Percentiles rank a stretch among this genome's conserved stretches.
These are phyloP conservation scores for Macrobrachium nipponense DNA, from an alignment of 1,140 invertebrate species.

Conservation along the genomic window DNA sequence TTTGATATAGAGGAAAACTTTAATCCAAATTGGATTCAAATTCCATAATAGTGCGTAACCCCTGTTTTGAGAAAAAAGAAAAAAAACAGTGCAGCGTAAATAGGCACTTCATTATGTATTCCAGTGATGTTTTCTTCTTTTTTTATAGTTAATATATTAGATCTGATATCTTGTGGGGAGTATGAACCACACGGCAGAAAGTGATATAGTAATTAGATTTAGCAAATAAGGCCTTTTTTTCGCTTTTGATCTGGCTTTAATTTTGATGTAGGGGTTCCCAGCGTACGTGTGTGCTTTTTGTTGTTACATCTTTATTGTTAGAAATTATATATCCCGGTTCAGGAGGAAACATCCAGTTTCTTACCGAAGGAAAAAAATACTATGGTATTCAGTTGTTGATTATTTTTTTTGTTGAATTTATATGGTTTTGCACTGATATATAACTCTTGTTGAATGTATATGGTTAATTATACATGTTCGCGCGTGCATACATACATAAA, in stretches of 20 bases:
- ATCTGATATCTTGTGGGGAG: conserved; percentile 40
- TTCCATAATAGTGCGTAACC: too few relatives aligned
- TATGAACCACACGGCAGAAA: conserved; percentile 41
- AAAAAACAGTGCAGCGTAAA: too few relatives aligned
- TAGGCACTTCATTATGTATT: conserved; percentile 21
- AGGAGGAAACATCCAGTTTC: background rate
- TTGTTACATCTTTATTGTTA: background rate
- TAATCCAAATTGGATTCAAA: too few relatives aligned
- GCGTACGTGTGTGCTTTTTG: background rate
- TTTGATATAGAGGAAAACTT: too few relatives aligned
- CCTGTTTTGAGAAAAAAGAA: too few relatives aligned
- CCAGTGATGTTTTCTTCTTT: conserved; percentile 4
- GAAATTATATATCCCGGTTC: background rate
- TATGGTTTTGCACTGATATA: too few relatives aligned
- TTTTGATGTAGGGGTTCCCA: conserved; percentile 26
- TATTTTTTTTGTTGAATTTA: too few relatives aligned
- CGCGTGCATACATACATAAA: too few relatives aligned
- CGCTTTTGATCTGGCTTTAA: conserved; percentile 56
- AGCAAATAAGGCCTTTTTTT: conserved; percentile 30
- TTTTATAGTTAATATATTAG: conserved; percentile 33
- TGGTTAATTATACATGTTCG: too few relatives aligned
- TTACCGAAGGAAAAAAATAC: too few relatives aligned
- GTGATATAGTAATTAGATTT: conserved; percentile 58
- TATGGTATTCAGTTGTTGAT: too few relatives aligned
- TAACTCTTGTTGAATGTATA: too few relatives aligned